Evolutionary conservation across 2,888 invertebrate genomes (phyloP), one percentile per base, ranked within the genome.

Genomic region (Lathronympha strigana): DNA sequence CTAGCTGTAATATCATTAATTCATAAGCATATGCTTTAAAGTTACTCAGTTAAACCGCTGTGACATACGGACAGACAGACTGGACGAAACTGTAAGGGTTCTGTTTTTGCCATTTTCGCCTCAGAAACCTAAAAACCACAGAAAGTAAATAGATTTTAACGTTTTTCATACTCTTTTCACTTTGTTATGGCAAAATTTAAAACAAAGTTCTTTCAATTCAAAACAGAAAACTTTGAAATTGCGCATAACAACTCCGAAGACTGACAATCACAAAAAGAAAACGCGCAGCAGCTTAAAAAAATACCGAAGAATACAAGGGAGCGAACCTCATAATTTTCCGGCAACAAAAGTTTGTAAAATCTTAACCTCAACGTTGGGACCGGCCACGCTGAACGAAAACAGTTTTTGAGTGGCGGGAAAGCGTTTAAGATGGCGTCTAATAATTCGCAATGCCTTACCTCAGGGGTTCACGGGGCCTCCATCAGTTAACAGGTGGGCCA

Each of bases 401-500:
- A 45, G 9, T 40, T n/a, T 21, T n/a, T 3, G 43, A 57, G 43
- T 60, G 58, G 64, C 58, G 64, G 64, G 66, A 66, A 61, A 66
- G 38, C 45, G 9, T 19, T 23, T 15, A 61, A 61, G 36, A 64
- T 45, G 58, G 51, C 63, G 63, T 19, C 40, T 28, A 38, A 31
- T 13, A 60, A 64, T 58, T 64, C 64, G 64, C 64, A 53, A 28
- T 55, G 47, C 49, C 86, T 86, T 76, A 90, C 90, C 90, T 88
- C 23, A 47, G 84, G 74, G 73, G 74, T 82, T 87, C 81, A 86
- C 80, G 84, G 80, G 73, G 79, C 78, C 80, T 81, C 87, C 90
- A 88, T 89, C 80, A 78, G 88, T 85, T 86, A 87, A 87, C 87
- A 90, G 90, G 88, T 90, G 89, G 84, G 79, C 77, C 58, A 43